Evolutionary conservation across 2,797 vertebrate species (phyloP).

Genomic region (Xenops minutus): DNA sequence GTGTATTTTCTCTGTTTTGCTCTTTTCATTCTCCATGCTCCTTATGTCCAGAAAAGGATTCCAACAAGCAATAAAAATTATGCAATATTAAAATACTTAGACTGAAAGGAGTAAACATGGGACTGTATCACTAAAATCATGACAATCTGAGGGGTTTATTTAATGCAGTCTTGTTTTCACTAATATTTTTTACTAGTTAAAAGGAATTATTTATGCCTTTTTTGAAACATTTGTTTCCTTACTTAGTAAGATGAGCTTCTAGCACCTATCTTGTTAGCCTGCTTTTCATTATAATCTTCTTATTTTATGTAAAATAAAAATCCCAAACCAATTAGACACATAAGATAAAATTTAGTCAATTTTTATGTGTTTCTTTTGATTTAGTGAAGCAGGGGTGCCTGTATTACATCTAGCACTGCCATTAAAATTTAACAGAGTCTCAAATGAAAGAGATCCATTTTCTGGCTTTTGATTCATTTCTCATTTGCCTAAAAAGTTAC

Average conservation of each 20-base stretch:
- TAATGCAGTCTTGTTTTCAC: background rate
- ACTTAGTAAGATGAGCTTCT: background rate
- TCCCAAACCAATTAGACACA: background rate
- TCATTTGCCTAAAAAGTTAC: conserved; percentile 52
- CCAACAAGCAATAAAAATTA: background rate
- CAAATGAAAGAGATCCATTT: conserved; percentile 23
- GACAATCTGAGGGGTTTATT: background rate
- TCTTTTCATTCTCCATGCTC: background rate
- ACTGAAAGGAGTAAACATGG: background rate
- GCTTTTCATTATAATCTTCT: background rate
- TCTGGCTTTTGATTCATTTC: conserved; percentile 47
- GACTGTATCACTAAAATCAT: background rate
- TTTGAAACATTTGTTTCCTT: background rate
- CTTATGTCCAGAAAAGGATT: background rate
- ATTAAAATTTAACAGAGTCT: conserved; percentile 51
- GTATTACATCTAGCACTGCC: background rate
- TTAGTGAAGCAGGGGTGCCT: background rate
- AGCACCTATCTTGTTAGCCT: background rate
- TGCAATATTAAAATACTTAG: background rate
- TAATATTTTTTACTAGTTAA: background rate
- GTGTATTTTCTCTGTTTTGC: background rate
- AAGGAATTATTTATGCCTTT: background rate
- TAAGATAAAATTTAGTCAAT: background rate
- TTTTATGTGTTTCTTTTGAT: conserved; percentile 2
- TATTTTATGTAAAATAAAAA: background rate